phyloP scores from a whole-genome alignment of 1,140 invertebrate genomes.

The Cotesia glomerata region DNA sequence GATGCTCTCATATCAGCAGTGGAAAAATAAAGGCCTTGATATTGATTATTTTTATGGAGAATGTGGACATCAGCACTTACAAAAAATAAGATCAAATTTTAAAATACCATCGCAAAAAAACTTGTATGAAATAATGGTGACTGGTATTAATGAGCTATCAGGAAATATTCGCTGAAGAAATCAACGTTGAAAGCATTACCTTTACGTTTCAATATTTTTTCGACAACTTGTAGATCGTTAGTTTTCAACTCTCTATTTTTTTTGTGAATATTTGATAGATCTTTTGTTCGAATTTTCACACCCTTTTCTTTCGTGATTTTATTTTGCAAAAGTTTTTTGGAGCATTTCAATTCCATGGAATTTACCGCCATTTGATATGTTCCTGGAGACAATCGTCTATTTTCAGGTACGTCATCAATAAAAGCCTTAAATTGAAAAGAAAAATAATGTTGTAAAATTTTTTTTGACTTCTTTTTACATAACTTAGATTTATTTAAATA shows the following conservation, averaged over 20 bases:
- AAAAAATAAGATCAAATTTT: not conserved
- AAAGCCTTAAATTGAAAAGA: not conserved
- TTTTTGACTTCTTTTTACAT: too few species aligned
- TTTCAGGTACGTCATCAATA: constrained; percentile 7
- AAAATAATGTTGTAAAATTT: too few species aligned
- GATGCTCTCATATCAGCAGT: constrained; percentile 30
- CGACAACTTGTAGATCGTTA: not conserved
- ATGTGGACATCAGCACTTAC: constrained; percentile 12
- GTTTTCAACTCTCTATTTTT: not conserved
- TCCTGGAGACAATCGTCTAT: constrained; percentile 7
- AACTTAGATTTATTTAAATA: too few species aligned
- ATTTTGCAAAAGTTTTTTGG: not conserved
- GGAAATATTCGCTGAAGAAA: too few species aligned
- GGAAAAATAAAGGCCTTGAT: constrained; percentile 36
- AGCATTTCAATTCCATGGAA: too few species aligned
- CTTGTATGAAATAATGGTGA: not conserved
- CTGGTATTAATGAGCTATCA: not conserved
- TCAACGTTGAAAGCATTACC: not conserved
- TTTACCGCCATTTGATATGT: not conserved
- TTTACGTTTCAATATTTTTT: not conserved
- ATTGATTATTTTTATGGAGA: constrained; percentile 11
- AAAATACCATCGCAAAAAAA: not conserved
- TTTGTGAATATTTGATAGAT: not conserved
- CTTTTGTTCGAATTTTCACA: not conserved
- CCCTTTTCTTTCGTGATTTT: constrained; percentile 1